Evolutionary conservation across 2,797 vertebrate species (phyloP).

Genomic region (Bradypodion pumilum): DNA sequence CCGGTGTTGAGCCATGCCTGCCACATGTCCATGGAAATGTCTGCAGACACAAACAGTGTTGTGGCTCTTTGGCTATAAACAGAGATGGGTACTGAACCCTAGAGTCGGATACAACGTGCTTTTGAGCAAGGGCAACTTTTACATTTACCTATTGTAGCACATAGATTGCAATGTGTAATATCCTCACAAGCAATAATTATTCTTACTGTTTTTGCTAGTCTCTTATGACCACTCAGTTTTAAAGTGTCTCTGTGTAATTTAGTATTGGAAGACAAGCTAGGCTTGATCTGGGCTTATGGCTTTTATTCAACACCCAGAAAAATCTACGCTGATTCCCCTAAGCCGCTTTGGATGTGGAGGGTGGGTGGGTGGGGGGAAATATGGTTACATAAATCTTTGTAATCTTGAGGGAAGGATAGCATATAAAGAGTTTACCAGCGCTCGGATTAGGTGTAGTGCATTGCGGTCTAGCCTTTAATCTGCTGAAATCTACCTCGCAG

Average conservation of each 20-base stretch:
- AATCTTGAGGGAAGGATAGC: conserved; percentile 55
- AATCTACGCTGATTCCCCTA: conserved; percentile 61
- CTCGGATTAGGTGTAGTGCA: conserved; percentile 60
- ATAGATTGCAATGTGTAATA: conserved; percentile 17
- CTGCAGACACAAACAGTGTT: too few species aligned
- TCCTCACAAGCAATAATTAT: conserved; percentile 31
- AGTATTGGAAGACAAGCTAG: conserved; percentile 54
- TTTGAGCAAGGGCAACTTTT: too few species aligned
- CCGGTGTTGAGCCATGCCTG: too few species aligned
- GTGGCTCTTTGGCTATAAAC: too few species aligned
- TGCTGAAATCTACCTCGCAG: conserved; percentile 63
- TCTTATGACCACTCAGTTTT: conserved; percentile 36
- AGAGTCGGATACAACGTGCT: too few species aligned
- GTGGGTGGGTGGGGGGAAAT: too few species aligned
- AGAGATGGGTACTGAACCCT: too few species aligned
- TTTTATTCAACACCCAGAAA: conserved; percentile 68
- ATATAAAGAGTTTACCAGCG: conserved; percentile 60
- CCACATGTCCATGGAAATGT: too few species aligned
- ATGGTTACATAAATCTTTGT: conserved; percentile 71
- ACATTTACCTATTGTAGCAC: conserved; percentile 11
- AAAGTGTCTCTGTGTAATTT: conserved; percentile 36
- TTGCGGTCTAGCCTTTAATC: conserved; percentile 62
- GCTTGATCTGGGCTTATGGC: conserved; percentile 56
- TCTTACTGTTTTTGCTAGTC: conserved; percentile 24
- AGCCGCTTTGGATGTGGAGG: conserved; percentile 62